Percentiles rank a stretch among this genome's conserved stretches.
Conservation (phyloP, 2,113 vertebrate genomes). For the Gavialis gangeticus region DNA sequence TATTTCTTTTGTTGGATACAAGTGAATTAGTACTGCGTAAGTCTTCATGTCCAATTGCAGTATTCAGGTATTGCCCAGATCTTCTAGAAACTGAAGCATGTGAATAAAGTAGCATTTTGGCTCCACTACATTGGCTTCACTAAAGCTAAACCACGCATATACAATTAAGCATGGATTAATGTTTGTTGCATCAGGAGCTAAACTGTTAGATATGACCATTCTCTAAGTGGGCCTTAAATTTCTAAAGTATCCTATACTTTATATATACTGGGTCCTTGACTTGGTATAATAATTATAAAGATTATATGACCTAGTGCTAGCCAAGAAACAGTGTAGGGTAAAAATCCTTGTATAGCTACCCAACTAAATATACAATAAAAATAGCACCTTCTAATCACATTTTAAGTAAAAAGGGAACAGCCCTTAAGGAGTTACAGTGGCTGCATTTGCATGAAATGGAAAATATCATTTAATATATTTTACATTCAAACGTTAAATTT, state of each 20-base stretch:
- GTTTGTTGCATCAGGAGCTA: neutral
- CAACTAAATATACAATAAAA: neutral
- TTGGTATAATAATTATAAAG: neutral
- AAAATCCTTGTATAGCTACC: neutral
- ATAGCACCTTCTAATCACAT: neutral
- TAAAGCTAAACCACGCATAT: too few relatives aligned
- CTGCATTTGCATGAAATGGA: neutral
- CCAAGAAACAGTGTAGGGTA: neutral
- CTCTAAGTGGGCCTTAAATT: neutral
- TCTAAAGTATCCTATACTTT: neutral
- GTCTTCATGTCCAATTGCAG: neutral
- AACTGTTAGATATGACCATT: neutral
- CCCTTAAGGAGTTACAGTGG: neutral
- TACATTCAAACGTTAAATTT: neutral
- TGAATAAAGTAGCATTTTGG: neutral
- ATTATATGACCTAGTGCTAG: neutral
- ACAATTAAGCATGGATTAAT: too few relatives aligned
- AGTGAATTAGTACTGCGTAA: neutral
- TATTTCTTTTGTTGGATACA: too few relatives aligned
- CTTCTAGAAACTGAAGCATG: neutral
- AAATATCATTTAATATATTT: neutral
- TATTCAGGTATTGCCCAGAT: neutral
- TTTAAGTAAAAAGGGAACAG: neutral
- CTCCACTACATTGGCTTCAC: too few relatives aligned
- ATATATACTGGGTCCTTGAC: neutral